Evolutionary conservation across 2,888 invertebrate species (phyloP), one percentile per base, ranked within the genome.

Genomic region (Trypoxylon attenuatum): DNA sequence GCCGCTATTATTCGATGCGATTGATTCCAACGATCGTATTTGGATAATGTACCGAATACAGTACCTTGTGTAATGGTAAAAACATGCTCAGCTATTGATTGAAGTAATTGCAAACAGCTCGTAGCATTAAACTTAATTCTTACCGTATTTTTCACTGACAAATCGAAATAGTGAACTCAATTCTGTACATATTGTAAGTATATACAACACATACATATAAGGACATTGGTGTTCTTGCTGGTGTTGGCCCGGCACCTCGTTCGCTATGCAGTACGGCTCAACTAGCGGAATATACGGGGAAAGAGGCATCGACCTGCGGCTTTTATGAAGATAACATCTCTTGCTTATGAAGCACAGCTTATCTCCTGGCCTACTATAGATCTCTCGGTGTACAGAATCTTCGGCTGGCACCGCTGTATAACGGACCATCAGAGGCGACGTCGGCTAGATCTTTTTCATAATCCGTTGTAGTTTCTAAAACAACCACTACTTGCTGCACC

Each of bases 271-370:
- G 50, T 54, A 64, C 63, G 51, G 62, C 64, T 59, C 29, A 51
- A 51, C 51, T 57, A 46, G 27, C 39, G 50, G 27, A 25, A 43
- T 54, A 54, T 59, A 49, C 49, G 60, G 62, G 55, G 66, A 65
- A 61, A 67, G 62, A 73, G 70, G 59, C 70, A 72, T 68, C 71
- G 75, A 71, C 69, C 71, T 52, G 53, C 61, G 51, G 61, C 63
- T 66, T 69, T 63, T 64, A 62, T 60, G 68, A 69, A 67, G 80
- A 81, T 81, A 79, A 74, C 69, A 79, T 80, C 79, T 79, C 58
- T 66, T 70, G 77, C 79, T 80, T 79, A 78, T 79, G 78, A 79
- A 70, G 75, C 78, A 76, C 71, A 76, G 78, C 79, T 81, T 79
- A 81, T 81, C 81, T 69, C 53, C 59, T 62, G 61, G 55, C 64